These are phyloP conservation scores for Pseudomugil gertrudae DNA, from an alignment of 2,797 vertebrate genomes.

Conservation along the genomic window DNA sequence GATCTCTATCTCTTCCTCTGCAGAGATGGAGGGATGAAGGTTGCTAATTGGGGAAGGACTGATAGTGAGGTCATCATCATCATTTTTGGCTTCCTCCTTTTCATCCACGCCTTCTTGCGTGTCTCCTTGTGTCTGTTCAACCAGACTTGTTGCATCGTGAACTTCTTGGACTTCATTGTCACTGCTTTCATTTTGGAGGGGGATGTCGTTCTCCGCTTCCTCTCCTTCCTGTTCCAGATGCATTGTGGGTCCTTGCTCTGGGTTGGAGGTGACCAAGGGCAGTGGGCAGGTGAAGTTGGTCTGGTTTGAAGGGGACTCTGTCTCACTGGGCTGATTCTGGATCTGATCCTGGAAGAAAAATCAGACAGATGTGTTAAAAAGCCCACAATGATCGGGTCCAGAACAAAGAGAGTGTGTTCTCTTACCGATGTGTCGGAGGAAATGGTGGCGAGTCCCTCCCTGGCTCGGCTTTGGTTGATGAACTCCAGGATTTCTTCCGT, in stretches of 20 bases:
- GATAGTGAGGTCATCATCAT: background rate
- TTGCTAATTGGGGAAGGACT: background rate
- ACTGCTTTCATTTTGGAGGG: background rate
- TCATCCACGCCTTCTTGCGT: conserved; percentile 1
- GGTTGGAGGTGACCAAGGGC: conserved; percentile 43
- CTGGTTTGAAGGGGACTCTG: conserved; percentile 4
- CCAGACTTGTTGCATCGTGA: conserved; percentile 4
- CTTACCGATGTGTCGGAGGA: conserved; percentile 15
- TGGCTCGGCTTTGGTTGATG: conserved; percentile 83
- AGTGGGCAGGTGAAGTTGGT: conserved; percentile 66
- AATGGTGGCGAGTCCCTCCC: conserved; percentile 59
- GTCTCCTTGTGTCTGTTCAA: background rate
- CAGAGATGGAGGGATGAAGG: background rate
- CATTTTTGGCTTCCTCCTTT: conserved; percentile 3
- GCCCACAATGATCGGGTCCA: too few relatives aligned
- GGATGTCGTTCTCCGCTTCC: background rate
- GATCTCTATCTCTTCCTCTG: conserved; percentile 14
- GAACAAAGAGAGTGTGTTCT: background rate
- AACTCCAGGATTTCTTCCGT: conserved; percentile 91
- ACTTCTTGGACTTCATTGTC: conserved; percentile 24
- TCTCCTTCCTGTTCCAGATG: conserved; percentile 32
- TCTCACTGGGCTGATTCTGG: conserved; percentile 37
- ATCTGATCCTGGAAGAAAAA: conserved; percentile 47
- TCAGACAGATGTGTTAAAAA: background rate
- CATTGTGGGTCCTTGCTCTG: conserved; percentile 12